These are phyloP conservation scores for Chouioia cunea DNA, from an alignment of 2,888 invertebrate genomes.

Conservation along the genomic window DNA sequence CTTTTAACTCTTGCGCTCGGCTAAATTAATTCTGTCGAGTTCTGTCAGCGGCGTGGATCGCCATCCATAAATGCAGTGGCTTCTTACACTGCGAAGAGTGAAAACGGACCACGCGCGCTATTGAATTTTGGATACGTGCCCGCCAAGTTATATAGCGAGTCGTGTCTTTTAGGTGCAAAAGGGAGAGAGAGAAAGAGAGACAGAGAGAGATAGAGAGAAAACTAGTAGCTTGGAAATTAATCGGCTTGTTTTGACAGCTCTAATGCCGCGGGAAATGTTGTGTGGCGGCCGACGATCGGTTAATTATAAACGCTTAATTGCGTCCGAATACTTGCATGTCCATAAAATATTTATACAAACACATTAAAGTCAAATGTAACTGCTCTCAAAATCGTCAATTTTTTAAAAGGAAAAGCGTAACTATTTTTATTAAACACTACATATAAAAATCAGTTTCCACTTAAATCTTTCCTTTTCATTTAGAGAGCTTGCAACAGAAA, in stretches of 20 bases:
- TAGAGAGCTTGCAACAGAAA: neutral
- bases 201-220: no score
- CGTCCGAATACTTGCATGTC: neutral
- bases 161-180: neutral
- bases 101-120: constrained; percentile 24
- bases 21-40: constrained; percentile 62
- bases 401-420: no score
- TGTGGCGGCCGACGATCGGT: constrained; percentile 25
- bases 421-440: no score
- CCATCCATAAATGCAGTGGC: constrained; percentile 64
- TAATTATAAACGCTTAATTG: constrained; percentile 46
- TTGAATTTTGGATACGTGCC: constrained; percentile 48
- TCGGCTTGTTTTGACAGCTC: constrained; percentile 46
- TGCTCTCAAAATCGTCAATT: no score
- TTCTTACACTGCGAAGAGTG: constrained; percentile 40
- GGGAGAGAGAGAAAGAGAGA: no score
- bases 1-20: constrained; percentile 43
- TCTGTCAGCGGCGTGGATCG: constrained; percentile 56
- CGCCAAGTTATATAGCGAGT: constrained; percentile 6
- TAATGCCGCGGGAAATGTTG: constrained; percentile 16
- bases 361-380: no score
- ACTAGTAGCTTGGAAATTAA: constrained; percentile 37
- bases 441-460: no score
- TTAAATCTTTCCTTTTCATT: neutral
- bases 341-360: no score